A percentile compares a stretch with the other conserved stretches of the same genome.
Evolutionary conservation across 2,797 vertebrate species (phyloP).

Genomic region (Trematomus bernacchii): DNA sequence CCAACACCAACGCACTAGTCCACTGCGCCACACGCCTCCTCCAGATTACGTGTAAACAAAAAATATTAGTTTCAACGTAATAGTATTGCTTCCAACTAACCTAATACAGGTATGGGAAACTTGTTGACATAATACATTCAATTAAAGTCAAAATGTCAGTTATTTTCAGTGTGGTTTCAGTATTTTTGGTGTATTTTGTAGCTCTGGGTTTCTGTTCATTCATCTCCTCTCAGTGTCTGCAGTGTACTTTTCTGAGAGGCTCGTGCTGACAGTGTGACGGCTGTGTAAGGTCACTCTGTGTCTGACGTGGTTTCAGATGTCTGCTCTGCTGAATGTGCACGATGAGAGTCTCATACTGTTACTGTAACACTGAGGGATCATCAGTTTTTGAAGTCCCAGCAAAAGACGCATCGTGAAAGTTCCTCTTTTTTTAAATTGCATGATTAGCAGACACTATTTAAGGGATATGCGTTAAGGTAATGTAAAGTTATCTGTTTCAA

Average conservation of each 20-base stretch:
- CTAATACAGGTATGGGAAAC: no score
- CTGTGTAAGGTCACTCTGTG: slow-evolving; percentile 15
- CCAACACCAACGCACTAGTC: no score
- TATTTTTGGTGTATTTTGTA: neutral
- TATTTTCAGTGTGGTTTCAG: no score
- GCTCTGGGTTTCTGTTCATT: slow-evolving; percentile 14
- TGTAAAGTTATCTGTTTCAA: no score
- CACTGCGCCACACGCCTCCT: no score
- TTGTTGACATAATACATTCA: no score
- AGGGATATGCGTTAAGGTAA: no score
- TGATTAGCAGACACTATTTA: no score
- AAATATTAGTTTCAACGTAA: no score
- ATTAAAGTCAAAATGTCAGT: no score
- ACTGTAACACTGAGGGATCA: neutral
- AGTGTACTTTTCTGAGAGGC: slow-evolving; percentile 28
- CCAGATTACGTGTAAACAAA: no score
- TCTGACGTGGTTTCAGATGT: slow-evolving; percentile 31
- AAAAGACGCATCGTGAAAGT: neutral
- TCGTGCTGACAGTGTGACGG: slow-evolving; percentile 10
- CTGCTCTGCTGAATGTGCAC: slow-evolving; percentile 13
- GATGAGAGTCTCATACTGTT: neutral
- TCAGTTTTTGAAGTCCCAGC: neutral
- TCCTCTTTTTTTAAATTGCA: neutral
- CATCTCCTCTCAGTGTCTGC: neutral
- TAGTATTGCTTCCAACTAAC: no score